These are phyloP conservation scores for Astreopora myriophthalma DNA, from an alignment of 64 coral and sea anemone genomes.

Conservation along the genomic window DNA sequence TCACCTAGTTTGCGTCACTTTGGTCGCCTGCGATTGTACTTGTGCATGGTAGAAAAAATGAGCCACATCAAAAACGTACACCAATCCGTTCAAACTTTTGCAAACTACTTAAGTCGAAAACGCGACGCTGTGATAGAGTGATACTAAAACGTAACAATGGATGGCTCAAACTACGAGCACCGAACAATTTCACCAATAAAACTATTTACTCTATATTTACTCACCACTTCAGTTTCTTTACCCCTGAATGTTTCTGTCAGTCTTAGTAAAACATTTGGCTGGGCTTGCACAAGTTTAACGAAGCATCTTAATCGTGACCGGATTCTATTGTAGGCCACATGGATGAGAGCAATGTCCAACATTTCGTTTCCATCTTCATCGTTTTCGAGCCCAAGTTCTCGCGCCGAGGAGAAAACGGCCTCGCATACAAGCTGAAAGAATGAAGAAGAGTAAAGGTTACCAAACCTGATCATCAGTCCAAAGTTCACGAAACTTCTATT, in stretches of 20 bases:
- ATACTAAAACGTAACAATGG: too few relatives aligned
- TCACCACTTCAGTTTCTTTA: slow-evolving; percentile 52
- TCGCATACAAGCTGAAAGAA: slow-evolving; percentile 48
- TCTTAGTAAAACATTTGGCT: neutral
- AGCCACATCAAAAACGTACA: too few relatives aligned
- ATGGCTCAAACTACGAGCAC: too few relatives aligned
- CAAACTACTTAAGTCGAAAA: too few relatives aligned
- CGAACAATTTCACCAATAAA: too few relatives aligned
- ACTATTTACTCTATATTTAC: neutral
- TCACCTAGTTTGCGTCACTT: too few relatives aligned
- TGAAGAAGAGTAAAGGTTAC: neutral
- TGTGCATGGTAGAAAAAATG: too few relatives aligned
- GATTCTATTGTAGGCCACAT: slow-evolving; percentile 53
- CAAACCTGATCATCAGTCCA: too few relatives aligned
- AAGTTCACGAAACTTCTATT: too few relatives aligned
- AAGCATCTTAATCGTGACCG: slow-evolving; percentile 58
- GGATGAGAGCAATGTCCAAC: slow-evolving; percentile 66
- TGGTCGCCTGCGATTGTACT: too few relatives aligned
- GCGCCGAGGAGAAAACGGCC: slow-evolving; percentile 23
- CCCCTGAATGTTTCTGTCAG: neutral
- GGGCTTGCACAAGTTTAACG: slow-evolving; percentile 22
- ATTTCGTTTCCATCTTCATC: slow-evolving; percentile 20
- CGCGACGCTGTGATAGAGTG: too few relatives aligned
- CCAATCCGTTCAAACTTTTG: too few relatives aligned
- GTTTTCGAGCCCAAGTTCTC: slow-evolving; percentile 25